Percentiles rank a stretch among this genome's conserved stretches.
These are phyloP conservation scores for Danio albolineatus DNA, from an alignment of 2,797 vertebrate species.

Conservation along the genomic window DNA sequence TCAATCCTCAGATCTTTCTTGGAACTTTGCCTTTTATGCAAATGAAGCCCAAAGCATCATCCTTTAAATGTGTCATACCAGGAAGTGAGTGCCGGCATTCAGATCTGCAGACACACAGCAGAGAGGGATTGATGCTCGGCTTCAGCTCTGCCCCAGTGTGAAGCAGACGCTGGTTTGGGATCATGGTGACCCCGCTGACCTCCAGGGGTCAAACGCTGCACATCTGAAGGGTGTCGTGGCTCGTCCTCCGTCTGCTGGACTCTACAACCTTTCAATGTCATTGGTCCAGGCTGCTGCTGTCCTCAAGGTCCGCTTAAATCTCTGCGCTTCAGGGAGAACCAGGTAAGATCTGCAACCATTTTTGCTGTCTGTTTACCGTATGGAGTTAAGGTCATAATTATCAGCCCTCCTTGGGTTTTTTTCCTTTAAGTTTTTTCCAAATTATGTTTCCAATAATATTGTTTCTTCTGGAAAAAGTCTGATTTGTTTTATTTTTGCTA, in stretches of 20 bases:
- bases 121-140: slow-evolving; percentile 47
- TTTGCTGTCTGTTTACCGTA: no score
- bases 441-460: no score
- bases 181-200: slow-evolving; percentile 26
- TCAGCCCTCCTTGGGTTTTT: no score
- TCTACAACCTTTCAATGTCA: slow-evolving; percentile 69
- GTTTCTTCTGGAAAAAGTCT: no score
- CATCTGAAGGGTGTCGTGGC: slow-evolving; percentile 29
- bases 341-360: not conserved
- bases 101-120: slow-evolving; percentile 58
- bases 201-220: slow-evolving; percentile 35
- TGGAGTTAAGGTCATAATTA: no score
- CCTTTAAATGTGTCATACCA: slow-evolving; percentile 62
- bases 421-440: no score
- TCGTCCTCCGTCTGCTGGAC: slow-evolving; percentile 35
- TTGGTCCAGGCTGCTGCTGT: slow-evolving; percentile 54
- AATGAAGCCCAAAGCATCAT: slow-evolving; percentile 61
- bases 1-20: slow-evolving; percentile 34
- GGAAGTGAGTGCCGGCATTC: slow-evolving; percentile 65
- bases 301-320: slow-evolving; percentile 55
- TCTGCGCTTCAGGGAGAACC: slow-evolving; percentile 16
- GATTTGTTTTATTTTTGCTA: no score
- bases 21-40: slow-evolving; percentile 63
- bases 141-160: slow-evolving; percentile 49
- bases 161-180: slow-evolving; percentile 54